These are phyloP conservation scores for Seira sanloemensis DNA, from an alignment of 2,888 invertebrate species.

Conservation along the genomic window DNA sequence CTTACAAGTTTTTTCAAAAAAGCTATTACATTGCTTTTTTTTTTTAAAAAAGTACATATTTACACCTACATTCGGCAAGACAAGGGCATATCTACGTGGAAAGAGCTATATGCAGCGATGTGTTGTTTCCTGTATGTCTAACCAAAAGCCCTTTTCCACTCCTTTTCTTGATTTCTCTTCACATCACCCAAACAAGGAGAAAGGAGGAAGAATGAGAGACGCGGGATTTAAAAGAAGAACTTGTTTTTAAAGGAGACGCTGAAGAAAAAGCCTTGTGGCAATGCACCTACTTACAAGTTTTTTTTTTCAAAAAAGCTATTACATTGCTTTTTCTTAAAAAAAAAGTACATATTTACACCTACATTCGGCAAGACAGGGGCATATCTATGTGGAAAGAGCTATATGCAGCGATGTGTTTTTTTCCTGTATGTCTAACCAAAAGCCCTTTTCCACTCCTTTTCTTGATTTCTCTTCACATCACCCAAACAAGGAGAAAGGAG, in stretches of 20 bases:
- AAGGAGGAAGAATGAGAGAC: slow-evolving; percentile 16
- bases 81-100: slow-evolving; percentile 6
- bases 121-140: background rate
- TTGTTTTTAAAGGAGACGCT: slow-evolving; percentile 25
- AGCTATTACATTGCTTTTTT: slow-evolving; percentile 10
- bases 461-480: slow-evolving; percentile 24
- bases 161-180: slow-evolving; percentile 33
- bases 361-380: slow-evolving; percentile 8
- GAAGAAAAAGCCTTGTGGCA: slow-evolving; percentile 44
- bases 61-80: background rate
- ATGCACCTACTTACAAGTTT: slow-evolving; percentile 14
- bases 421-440: slow-evolving; percentile 1
- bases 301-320: slow-evolving; percentile 8
- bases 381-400: slow-evolving; percentile 8
- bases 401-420: slow-evolving; percentile 5
- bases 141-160: slow-evolving; percentile 9
- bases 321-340: background rate
- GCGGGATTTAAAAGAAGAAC: slow-evolving; percentile 36
- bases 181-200: background rate
- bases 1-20: background rate
- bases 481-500: background rate
- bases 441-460: slow-evolving; percentile 19
- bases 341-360: no score
- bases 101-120: slow-evolving; percentile 3
- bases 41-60: no score